phyloP scores from a whole-genome alignment of 2,888 invertebrate species.

The Holacanthella duospinosa region DNA sequence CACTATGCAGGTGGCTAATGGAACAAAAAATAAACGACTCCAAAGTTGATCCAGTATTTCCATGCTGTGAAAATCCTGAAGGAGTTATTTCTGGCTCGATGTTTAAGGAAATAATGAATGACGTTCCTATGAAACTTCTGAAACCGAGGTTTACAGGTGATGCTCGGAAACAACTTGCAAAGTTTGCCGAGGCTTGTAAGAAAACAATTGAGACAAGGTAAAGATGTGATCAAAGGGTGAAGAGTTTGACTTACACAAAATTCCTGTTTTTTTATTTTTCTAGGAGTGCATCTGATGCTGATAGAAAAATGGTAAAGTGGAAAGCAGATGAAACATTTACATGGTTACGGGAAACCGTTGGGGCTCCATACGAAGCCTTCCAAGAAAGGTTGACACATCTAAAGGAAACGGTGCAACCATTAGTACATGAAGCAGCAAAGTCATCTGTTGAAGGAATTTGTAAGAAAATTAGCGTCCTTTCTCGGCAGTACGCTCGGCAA shows the following conservation, averaged over 20 bases:
- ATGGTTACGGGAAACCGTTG: conserved; percentile 84
- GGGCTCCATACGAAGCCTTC: conserved; percentile 88
- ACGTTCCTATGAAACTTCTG: conserved; percentile 90
- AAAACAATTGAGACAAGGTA: conserved; percentile 82
- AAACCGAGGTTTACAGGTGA: conserved; percentile 92
- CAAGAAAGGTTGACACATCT: conserved; percentile 78
- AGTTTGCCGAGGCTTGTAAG: conserved; percentile 93
- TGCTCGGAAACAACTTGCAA: conserved; percentile 82
- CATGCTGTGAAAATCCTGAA: conserved; percentile 83
- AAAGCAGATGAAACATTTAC: conserved; percentile 95
- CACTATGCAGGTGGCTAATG: conserved; percentile 65
- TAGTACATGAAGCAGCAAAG: conserved; percentile 86
- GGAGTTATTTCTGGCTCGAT: conserved; percentile 68
- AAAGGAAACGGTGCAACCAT: conserved; percentile 76
- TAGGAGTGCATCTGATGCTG: conserved; percentile 80
- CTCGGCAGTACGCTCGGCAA: conserved; percentile 82
- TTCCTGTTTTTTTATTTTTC: conserved; percentile 16
- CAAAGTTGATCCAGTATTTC: conserved; percentile 72
- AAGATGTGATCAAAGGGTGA: conserved; percentile 4
- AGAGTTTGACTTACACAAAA: not conserved
- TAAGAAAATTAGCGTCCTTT: conserved; percentile 80
- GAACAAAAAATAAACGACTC: conserved; percentile 82
- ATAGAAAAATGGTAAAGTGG: conserved; percentile 95
- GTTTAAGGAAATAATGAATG: conserved; percentile 96
- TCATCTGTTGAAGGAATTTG: conserved; percentile 91